phyloP scores from a whole-genome alignment of 92 coral and sea anemone species.

The Ricordea florida region DNA sequence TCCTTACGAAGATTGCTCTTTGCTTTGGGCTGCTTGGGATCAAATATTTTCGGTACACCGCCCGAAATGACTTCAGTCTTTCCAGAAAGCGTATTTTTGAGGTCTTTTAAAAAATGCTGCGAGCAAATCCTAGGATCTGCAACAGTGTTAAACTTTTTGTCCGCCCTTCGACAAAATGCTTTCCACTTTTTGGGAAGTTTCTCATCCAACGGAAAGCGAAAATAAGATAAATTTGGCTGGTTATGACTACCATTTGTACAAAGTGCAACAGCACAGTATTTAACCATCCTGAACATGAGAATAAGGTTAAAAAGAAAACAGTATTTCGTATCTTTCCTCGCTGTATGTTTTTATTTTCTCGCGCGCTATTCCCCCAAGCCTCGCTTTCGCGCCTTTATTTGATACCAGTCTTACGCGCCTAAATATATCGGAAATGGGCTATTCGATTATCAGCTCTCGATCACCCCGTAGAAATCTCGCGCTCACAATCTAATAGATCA shows the following conservation, averaged over 20 bases:
- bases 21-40: constrained; percentile 6
- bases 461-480: too few relatives aligned
- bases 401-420: background rate
- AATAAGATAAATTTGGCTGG: background rate
- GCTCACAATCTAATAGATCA: too few relatives aligned
- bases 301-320: background rate
- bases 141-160: constrained; percentile 13
- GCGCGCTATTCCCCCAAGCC: background rate
- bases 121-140: constrained; percentile 12
- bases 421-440: too few relatives aligned
- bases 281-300: background rate
- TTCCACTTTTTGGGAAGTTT: constrained; percentile 14
- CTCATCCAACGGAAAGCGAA: background rate
- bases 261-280: constrained; percentile 1
- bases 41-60: constrained; percentile 14
- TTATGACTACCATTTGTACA: constrained; percentile 8
- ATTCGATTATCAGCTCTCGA: too few relatives aligned
- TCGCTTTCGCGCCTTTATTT: background rate
- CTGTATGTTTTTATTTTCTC: background rate
- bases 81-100: constrained; percentile 9
- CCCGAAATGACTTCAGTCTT: constrained; percentile 15
- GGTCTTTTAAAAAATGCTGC: background rate
- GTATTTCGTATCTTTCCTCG: background rate
- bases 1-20: constrained; percentile 1
- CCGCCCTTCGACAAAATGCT: constrained; percentile 18